A percentile compares a stretch with the other conserved stretches of the same genome.
phyloP scores from a whole-genome alignment of 2,797 vertebrate genomes.

The Hapalemur alaotrensis region DNA sequence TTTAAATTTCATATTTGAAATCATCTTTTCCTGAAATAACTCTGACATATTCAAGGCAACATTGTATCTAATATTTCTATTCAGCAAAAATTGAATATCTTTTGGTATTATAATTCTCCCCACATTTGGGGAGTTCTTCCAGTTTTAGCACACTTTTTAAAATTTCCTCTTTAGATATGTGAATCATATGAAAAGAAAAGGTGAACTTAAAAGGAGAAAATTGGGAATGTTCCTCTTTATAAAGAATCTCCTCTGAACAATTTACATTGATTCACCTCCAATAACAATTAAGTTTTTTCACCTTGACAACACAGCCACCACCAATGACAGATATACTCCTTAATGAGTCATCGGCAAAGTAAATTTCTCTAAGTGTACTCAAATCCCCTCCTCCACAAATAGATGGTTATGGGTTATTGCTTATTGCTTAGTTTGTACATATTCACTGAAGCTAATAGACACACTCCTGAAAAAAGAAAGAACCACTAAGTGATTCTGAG shows the following conservation, averaged over 20 bases:
- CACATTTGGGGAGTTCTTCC: neutral
- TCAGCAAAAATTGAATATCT: slow-evolving; percentile 46
- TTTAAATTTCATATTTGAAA: slow-evolving; percentile 54
- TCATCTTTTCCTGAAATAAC: slow-evolving; percentile 35
- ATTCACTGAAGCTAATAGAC: neutral
- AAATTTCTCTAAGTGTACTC: neutral
- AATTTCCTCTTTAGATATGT: slow-evolving; percentile 2
- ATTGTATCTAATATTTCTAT: neutral
- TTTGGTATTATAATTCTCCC: neutral
- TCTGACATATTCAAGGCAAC: slow-evolving; percentile 29
- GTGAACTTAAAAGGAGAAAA: slow-evolving; percentile 36
- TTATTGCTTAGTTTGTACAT: neutral
- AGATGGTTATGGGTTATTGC: neutral
- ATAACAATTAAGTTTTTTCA: neutral
- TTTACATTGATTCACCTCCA: neutral
- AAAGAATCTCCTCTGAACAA: slow-evolving; percentile 31
- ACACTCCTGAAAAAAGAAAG: neutral
- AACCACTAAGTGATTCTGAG: neutral
- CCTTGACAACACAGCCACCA: neutral
- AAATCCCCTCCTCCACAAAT: neutral
- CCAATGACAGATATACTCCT: neutral
- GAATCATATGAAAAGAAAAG: slow-evolving; percentile 23
- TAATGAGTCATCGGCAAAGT: neutral
- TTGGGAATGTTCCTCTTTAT: neutral
- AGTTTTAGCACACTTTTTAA: neutral